Evolutionary conservation across 2,888 invertebrate species (phyloP), one percentile per base, ranked within the genome.

Genomic region (Napeogenes inachia): DNA sequence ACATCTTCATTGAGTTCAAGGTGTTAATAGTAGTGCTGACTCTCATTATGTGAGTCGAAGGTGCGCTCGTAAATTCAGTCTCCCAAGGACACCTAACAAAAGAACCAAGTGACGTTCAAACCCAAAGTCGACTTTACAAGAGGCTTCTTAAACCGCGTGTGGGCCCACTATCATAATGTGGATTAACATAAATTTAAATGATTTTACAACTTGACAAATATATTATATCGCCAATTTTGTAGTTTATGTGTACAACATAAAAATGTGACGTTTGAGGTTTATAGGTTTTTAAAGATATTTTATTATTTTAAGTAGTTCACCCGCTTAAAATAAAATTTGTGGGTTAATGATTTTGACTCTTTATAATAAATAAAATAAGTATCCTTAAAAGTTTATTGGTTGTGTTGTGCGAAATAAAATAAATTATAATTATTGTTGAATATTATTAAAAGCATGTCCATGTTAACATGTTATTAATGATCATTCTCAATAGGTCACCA

Each of bases 401-500:
- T 30, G 21, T 30, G 12, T 21, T 30, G 50, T 50, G 50, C n/a
- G 5, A 60, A 57, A 61, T 54, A 57, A 56, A 47, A 10, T 30
- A 45, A 21, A 35, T 38, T 38, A 53, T 53, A 30, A 62, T 42
- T 45, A 54, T 32, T 4, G 47, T 57, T n/a, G 13, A 13, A 6
- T 57, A n/a, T 35, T 60, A 56, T 42, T 56, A 30, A 55, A 54
- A 63, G 56, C 73, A 56, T 76, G 72, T 89, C 89, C 83, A 83
- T 60, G 75, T 33, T 72, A 83, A 59, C 62, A 70, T 68, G 72
- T 70, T 81, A 57, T 64, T 60, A 73, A 72, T 75, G 75, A 80
- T 77, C 74, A 82, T 83, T 87, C 84, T 88, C 87, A 88, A 89
- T 87, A 89, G 89, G 88, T 90, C 88, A 89, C 89, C 89, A 87